Evolutionary conservation across 2,797 vertebrate genomes (phyloP), one percentile per base, ranked within the genome.

Genomic region (Scarus forsteni): DNA sequence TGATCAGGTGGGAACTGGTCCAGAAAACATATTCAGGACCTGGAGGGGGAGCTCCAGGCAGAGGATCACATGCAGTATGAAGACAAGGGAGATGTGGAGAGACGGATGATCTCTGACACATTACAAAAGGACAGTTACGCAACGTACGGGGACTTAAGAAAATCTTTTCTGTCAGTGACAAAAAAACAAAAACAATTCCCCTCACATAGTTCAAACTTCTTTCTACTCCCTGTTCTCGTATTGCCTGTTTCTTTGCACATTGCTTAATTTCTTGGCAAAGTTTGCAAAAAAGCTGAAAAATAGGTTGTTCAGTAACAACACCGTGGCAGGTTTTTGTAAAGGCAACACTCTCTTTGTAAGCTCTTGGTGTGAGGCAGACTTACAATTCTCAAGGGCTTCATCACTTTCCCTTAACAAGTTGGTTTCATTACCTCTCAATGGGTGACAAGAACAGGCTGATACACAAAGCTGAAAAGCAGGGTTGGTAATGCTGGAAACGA

Each of bases 1-100:
- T 90, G 85, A 91, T 90, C 83, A 61, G 40, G 42, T 66, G 68
- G 84, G 83, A 83, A 86, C 81, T 80, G 83, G 70, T 85, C 66
- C 75, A 82, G 77, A 84, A 81, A 81, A 77, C 52, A 10, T 68
- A 38, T 42, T 49, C 15, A 52, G 70, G 60, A 76, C 57, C 76
- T 74, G 15, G 42, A 64, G 68, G 60, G 71, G 68, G 65, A 62
- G 71, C 65, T 69, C 45, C 0, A 12, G 59, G 38, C 34, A 48
- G 72, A 57, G 60, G 50, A 55, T 49, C 54, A 3, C 42, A 8
- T 55, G 66, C 34, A 44, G 60, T 9, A 12, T 2, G 39, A 62
- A 60, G 57, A 63, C 5, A 40, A 61, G 50, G 1, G 40, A 36
- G 36, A 49, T 19, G 50, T 42, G 46, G 52, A 18, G 4, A 19